Base-by-base conservation (phyloP, 2,888 invertebrate genomes). In the Ophioninae sp. region DNA sequence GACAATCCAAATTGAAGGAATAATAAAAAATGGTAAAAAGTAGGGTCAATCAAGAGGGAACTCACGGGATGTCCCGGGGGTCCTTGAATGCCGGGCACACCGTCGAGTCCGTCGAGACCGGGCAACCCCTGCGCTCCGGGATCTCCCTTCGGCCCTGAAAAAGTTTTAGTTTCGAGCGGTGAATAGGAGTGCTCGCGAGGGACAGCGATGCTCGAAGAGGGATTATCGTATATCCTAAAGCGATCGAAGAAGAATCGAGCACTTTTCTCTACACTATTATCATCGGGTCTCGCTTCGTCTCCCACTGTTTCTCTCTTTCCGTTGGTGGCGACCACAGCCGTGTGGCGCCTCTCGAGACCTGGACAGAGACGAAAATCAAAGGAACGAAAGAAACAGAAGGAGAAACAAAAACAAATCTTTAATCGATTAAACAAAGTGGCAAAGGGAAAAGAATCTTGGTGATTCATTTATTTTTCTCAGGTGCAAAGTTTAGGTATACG, bases 11-110 rank as follows among this genome's bases (percentile, higher is more conserved):
- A 44, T 56, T 23, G n/a, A 56, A n/a, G n/a, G 6, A 57, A n/a
- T 10, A 6, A 37, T 57, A 7, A 13, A 23, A 30, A 23, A 70
- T 30, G 7, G 8, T 30, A n/a, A 23, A 21, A 30, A 7, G 20
- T 37, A 8, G 7, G 30, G 30, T 7, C 17, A 69, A 21, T 65
- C n/a, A 39, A 10, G 7, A 57, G 20, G 21, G 67, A 59, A 93
- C 95, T 94, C 91, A 96, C 96, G 87, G 96, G 96, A 91, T 96
- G 94, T 87, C 97, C 97, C 39, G 97, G 97, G 17, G 97, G 97
- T 79, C 97, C 98, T 93, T 97, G 97, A 87, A 97, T 96, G 85
- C 98, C 98, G n/a, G 96, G 93, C 88, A 96, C 95, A 7, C 97
- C 97, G 85, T 96, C 95, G 81, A 95, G 93, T 56, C 97, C 98